A percentile compares a stretch with the other conserved stretches of the same genome.
Conservation (phyloP, 1,140 invertebrate genomes). For the Ceratina australensis region DNA sequence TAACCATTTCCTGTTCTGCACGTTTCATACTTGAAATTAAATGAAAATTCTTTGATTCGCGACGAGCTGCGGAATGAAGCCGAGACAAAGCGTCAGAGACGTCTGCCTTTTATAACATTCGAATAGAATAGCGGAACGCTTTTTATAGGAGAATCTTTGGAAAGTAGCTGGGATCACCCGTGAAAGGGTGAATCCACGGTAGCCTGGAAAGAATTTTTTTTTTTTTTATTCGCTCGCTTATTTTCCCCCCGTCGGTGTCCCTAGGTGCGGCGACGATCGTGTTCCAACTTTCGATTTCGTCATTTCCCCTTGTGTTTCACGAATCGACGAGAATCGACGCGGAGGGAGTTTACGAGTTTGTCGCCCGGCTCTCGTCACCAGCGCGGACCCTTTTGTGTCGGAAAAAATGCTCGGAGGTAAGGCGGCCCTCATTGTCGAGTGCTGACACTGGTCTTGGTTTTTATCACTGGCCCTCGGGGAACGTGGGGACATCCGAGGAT, state of each 20-base stretch:
- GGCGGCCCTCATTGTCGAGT: slow-evolving; percentile 64
- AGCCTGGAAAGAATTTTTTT: background rate
- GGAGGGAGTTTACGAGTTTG: slow-evolving; percentile 51
- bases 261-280: slow-evolving; percentile 12
- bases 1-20: background rate
- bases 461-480: slow-evolving; percentile 67
- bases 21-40: background rate
- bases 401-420: slow-evolving; percentile 48
- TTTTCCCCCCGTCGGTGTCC: background rate
- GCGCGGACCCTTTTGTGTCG: slow-evolving; percentile 27
- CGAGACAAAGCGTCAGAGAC: background rate
- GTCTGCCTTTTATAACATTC: background rate
- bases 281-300: slow-evolving; percentile 30
- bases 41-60: background rate
- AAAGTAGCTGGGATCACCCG: background rate
- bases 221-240: background rate
- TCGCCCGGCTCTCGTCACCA: slow-evolving; percentile 3
- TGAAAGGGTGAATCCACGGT: background rate
- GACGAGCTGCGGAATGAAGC: background rate
- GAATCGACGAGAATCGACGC: slow-evolving; percentile 49
- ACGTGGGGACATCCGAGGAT: slow-evolving; percentile 47
- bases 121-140: background rate
- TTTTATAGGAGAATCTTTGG: background rate
- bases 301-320: slow-evolving; percentile 47
- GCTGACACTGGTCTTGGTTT: slow-evolving; percentile 68